Percentiles rank a stretch among this genome's conserved stretches.
phyloP scores from a whole-genome alignment of 1,140 invertebrate genomes.

The Asobara japonica region DNA sequence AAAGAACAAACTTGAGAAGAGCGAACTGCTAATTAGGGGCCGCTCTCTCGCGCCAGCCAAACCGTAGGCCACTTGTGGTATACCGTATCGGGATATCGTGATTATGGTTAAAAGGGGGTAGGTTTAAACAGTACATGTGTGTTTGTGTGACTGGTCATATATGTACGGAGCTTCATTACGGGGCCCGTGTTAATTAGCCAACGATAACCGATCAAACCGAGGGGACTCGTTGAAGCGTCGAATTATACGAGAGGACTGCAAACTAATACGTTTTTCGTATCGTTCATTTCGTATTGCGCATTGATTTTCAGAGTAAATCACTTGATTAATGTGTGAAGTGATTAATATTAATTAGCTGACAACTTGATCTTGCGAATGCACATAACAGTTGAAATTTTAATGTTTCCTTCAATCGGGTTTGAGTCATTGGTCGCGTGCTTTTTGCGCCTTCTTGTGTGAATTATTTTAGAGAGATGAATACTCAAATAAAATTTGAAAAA shows the following conservation, averaged over 20 bases:
- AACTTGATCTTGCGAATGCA: too few species aligned
- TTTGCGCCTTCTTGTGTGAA: too few species aligned
- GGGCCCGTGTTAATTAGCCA: constrained; percentile 62
- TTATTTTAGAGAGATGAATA: too few species aligned
- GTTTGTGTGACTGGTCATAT: constrained; percentile 42
- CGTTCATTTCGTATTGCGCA: neutral
- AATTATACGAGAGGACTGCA: neutral
- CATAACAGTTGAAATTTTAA: too few species aligned
- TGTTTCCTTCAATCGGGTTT: too few species aligned
- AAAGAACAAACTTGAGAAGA: constrained; percentile 26
- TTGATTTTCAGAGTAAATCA: neutral
- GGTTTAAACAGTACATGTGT: constrained; percentile 4
- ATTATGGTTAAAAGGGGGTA: constrained; percentile 48
- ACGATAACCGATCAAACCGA: constrained; percentile 55
- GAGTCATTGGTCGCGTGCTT: too few species aligned
- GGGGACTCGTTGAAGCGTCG: neutral
- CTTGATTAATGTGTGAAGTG: constrained; percentile 5
- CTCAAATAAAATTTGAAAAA: too few species aligned
- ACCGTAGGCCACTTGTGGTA: constrained; percentile 25
- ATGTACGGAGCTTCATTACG: constrained; percentile 58
- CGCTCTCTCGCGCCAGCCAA: constrained; percentile 47
- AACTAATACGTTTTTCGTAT: neutral
- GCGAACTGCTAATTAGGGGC: constrained; percentile 55
- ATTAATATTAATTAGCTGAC: constrained; percentile 13
- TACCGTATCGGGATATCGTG: constrained; percentile 50